A percentile compares a stretch with the other conserved stretches of the same genome.
phyloP scores from a whole-genome alignment of 2,113 vertebrate species.

The Riparia riparia region DNA sequence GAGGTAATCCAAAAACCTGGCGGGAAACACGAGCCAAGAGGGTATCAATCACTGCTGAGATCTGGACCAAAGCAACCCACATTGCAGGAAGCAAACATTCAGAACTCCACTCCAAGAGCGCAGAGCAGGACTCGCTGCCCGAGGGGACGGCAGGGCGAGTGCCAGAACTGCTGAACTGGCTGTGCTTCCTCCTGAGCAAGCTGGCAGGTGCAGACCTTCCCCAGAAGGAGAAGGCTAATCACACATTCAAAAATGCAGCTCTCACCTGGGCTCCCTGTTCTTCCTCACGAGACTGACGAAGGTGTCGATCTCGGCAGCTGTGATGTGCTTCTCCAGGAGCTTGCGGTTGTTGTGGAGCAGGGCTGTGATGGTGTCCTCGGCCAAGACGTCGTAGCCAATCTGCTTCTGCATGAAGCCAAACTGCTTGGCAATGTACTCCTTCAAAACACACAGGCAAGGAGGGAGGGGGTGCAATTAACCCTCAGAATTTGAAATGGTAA shows the following conservation, averaged over 20 bases:
- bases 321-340: conserved; percentile 97
- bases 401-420: conserved; percentile 99
- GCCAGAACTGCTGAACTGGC: neutral
- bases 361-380: conserved; percentile 97
- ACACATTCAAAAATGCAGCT: rapidly evolving
- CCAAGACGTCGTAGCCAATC: conserved; percentile 98
- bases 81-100: neutral
- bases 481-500: neutral
- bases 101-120: neutral
- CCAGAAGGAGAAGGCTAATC: neutral
- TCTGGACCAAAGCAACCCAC: neutral
- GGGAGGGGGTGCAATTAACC: neutral
- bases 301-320: conserved; percentile 96
- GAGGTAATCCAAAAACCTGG: conserved; percentile 96
- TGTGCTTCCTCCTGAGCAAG: neutral
- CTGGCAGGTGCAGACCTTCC: neutral
- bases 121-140: neutral
- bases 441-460: neutral
- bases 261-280: conserved; percentile 95
- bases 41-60: neutral
- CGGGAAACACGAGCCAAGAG: neutral
- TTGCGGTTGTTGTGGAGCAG: conserved; percentile 97
- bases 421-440: conserved; percentile 99
- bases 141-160: neutral
- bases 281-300: conserved; percentile 97